Base-by-base conservation (phyloP, 2,797 vertebrate species). In the Champsocephalus esox region DNA sequence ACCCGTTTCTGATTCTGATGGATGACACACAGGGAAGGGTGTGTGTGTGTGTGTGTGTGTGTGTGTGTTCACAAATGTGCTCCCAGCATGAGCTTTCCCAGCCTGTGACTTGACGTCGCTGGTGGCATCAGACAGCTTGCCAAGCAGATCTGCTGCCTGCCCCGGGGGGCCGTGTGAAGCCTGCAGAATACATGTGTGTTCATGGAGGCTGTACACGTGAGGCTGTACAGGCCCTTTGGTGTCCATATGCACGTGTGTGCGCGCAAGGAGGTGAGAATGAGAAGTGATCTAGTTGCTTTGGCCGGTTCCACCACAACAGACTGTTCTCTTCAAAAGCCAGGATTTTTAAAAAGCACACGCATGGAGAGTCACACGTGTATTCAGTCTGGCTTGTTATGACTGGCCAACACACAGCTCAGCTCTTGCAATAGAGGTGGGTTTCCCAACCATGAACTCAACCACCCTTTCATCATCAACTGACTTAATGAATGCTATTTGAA, bases 101-200 rank as follows among this genome's bases (percentile, higher is more conserved):
- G 84, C 78, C 70, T 80, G 78, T 85, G 88, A 87, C 76, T 88
- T 87, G 70, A 73, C 79, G 73, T 88, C 11, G 84, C 86, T 86
- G 77, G 84, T 90, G 91, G 89, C 87, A 75, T 85, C 75, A 69
- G 71, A 84, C 68, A 66, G 79, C 79, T 9, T 82, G 91, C 91
- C 93, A 93, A 90, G 86, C 74, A 86, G 92, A 92, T 89, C 88
- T 92, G 88, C 85, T 84, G 85, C 88, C 85, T 88, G 81, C 91
- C 89, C 73, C 57, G 24, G 28, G 28, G 11, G 89, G 85, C 89
- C 21, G 38, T 70, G 74, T 73, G 78, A 88, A 81, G 79, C 81
- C 85, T 81, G 70, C 80, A 85, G 82, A 75, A 70, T 79, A 45
- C 21, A 17, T 76, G 66, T 54, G 76, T 64, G 44, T 73, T 14